Conservation (phyloP, 2,113 vertebrate genomes). For the Sorex fumeus region DNA sequence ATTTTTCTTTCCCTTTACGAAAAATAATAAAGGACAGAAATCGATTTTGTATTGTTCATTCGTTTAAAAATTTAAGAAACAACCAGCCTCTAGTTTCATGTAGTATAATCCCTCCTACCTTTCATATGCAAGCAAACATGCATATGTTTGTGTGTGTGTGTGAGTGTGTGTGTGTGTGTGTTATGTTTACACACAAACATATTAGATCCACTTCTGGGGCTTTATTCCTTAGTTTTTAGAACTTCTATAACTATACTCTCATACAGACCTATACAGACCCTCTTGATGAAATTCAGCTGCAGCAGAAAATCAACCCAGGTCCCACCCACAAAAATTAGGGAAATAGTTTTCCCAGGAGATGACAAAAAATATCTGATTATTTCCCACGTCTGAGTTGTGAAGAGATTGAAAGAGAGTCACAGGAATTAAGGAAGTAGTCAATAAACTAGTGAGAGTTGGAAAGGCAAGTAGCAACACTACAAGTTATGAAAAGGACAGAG, state of each 20-base stretch:
- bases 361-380: background rate
- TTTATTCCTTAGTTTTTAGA: constrained; percentile 36
- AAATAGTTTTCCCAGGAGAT: background rate
- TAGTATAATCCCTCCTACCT: no score
- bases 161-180: no score
- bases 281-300: constrained; percentile 46
- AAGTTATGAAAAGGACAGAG: constrained; percentile 57
- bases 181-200: background rate
- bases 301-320: background rate
- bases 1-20: constrained; percentile 80
- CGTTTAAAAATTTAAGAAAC: constrained; percentile 65
- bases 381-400: constrained; percentile 17
- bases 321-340: background rate
- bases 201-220: background rate
- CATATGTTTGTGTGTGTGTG: no score
- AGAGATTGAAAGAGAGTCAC: background rate
- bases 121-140: background rate
- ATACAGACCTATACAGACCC: background rate
- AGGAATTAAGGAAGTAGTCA: constrained; percentile 68
- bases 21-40: constrained; percentile 75
- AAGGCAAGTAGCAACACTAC: constrained; percentile 53
- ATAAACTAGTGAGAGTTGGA: constrained; percentile 58
- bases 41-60: constrained; percentile 77
- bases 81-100: background rate
- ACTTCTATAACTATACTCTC: rapidly evolving